Base-by-base conservation (phyloP, 2,888 invertebrate genomes). In the Tricholauxania praeusta region DNA sequence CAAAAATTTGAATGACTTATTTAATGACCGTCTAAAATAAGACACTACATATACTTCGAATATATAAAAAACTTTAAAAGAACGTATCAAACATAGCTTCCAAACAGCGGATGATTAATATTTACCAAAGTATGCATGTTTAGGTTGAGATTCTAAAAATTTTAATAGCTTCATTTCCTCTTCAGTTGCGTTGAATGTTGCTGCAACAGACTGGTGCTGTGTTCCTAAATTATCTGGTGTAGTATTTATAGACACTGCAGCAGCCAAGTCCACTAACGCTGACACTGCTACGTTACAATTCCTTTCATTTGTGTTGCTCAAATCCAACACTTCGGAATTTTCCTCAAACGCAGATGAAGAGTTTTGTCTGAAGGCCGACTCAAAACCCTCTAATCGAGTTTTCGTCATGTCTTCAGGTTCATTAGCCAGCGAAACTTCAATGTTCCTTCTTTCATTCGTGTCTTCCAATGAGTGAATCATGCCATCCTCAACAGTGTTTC, bases 81-180 rank as follows among this genome's bases (percentile, higher is more conserved):
- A n/a, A 53, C 12, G 1, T 53, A 8, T 12, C 1, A 53, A 53
- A 19, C 17, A 53, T 53, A n/a, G 53, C 19, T 53, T 53, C 19
- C 10, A 8, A 17, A 8, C 39, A 39, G 39, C 10, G 39, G 2
- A 10, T 10, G 53, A 15, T 5, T 53, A 1, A 2, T 49, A 39
- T 28, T 32, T 71, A 79, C 78, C 73, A 55, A 75, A 71, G 47
- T 65, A 14, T 32, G 60, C 52, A 47, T 48, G 28, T 17, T 73
- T 72, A 15, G 72, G 72, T 64, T 77, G 75, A 0, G 75, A 73
- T n/a, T 82, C 79, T 5, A 84, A 71, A 72, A 82, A 84, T 19
- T 81, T 80, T 7, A 82, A 78, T 7, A 84, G 74, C 72, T 84
- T 82, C 12, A 79, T 64, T 19, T 82, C 80, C 48, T 85, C 85